Evolutionary conservation across 2,888 invertebrate genomes (phyloP).

Genomic region (Ophioninae sp.): DNA sequence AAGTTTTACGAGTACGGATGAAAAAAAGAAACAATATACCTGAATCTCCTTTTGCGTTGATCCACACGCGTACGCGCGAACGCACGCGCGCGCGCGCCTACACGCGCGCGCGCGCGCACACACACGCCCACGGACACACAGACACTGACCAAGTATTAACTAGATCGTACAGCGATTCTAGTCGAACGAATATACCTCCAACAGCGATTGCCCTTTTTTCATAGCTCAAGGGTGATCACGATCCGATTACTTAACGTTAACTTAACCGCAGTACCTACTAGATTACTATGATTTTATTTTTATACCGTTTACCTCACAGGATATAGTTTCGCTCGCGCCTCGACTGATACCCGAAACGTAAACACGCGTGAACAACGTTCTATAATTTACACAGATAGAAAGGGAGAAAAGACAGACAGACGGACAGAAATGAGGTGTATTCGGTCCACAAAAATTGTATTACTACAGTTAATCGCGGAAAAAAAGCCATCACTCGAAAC

Average conservation of each 20-base stretch:
- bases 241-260: slow-evolving; percentile 67
- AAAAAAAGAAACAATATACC: slow-evolving; percentile 31
- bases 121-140: background rate
- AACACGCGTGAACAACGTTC: slow-evolving; percentile 33
- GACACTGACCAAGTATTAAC: slow-evolving; percentile 73
- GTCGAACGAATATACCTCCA: slow-evolving; percentile 80
- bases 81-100: background rate
- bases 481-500: slow-evolving; percentile 64
- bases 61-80: slow-evolving; percentile 36
- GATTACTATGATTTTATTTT: slow-evolving; percentile 74
- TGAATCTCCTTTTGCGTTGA: slow-evolving; percentile 62
- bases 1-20: slow-evolving; percentile 29
- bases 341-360: slow-evolving; percentile 53
- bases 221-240: slow-evolving; percentile 55
- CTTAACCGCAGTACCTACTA: slow-evolving; percentile 77
- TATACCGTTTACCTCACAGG: slow-evolving; percentile 76
- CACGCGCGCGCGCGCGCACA: no score
- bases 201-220: slow-evolving; percentile 63
- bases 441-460: slow-evolving; percentile 67
- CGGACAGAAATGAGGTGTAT: slow-evolving; percentile 53
- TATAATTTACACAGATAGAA: slow-evolving; percentile 53
- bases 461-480: slow-evolving; percentile 70
- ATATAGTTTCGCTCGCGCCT: slow-evolving; percentile 62
- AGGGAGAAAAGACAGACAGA: slow-evolving; percentile 49
- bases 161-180: slow-evolving; percentile 79